Evolutionary conservation across 2,888 invertebrate species (phyloP).

Genomic region (Petrolisthes manimaculis): DNA sequence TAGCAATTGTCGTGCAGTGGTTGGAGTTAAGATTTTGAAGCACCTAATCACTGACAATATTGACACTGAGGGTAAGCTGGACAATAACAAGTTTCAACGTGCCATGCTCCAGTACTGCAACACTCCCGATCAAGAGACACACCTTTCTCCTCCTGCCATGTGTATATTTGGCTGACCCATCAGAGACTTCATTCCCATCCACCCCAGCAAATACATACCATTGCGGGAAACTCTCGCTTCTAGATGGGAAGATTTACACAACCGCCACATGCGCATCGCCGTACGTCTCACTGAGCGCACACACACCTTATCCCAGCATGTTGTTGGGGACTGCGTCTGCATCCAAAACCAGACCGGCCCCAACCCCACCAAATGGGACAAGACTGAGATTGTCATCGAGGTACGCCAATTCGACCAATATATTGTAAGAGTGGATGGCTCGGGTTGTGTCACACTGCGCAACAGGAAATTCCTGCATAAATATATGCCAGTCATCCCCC

Average conservation of each 20-base stretch:
- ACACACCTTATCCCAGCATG: not conserved
- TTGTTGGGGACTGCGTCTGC: not conserved
- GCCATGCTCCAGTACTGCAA: conserved; percentile 45
- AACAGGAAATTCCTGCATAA: conserved; percentile 37
- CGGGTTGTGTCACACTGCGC: conserved; percentile 31
- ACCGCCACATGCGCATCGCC: conserved; percentile 17
- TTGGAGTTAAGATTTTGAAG: conserved; percentile 35
- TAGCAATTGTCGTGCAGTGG: conserved; percentile 37
- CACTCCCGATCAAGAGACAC: conserved; percentile 47
- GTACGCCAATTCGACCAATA: conserved; percentile 26
- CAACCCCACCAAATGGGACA: conserved; percentile 21
- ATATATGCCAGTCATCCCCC: conserved; percentile 8
- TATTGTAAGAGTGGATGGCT: conserved; percentile 33
- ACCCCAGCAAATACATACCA: not conserved
- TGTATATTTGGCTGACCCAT: conserved; percentile 45
- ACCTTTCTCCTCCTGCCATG: conserved; percentile 38
- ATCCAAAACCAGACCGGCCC: conserved; percentile 15
- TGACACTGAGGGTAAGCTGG: conserved; percentile 11
- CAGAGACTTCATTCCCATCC: conserved; percentile 35
- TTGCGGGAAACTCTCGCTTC: conserved; percentile 14
- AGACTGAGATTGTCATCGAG: conserved; percentile 3
- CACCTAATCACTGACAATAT: conserved; percentile 27
- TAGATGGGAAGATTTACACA: conserved; percentile 18
- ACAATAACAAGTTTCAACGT: conserved; percentile 37
- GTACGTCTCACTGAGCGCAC: not conserved